Evolutionary conservation across 2,888 invertebrate genomes (phyloP).

Genomic region (Xylophagus ater): DNA sequence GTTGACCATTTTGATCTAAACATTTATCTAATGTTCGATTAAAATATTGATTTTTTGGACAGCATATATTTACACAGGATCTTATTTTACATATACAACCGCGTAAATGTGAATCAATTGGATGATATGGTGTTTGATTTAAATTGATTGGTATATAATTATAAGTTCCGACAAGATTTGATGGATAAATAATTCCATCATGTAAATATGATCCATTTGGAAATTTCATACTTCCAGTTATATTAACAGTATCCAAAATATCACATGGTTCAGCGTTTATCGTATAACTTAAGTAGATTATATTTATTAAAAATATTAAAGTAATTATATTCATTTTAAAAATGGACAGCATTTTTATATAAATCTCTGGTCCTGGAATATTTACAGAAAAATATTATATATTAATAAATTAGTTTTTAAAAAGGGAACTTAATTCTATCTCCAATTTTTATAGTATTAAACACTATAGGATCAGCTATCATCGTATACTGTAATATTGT

Average conservation of each 20-base stretch:
- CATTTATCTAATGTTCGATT: neutral
- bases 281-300: no score
- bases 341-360: no score
- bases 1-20: neutral
- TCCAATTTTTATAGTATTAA: no score
- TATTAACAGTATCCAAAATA: slow-evolving; percentile 24
- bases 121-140: slow-evolving; percentile 22
- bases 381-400: no score
- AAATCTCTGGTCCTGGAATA: no score
- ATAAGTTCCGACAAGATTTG: slow-evolving; percentile 18
- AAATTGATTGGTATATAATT: slow-evolving; percentile 26
- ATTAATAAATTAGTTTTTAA: no score
- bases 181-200: slow-evolving; percentile 22
- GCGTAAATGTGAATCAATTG: slow-evolving; percentile 23
- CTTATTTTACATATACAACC: slow-evolving; percentile 27
- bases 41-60: slow-evolving; percentile 12
- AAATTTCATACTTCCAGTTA: slow-evolving; percentile 16
- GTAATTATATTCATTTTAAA: no score
- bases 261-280: slow-evolving; percentile 22
- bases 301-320: no score
- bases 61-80: slow-evolving; percentile 26
- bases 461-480: no score
- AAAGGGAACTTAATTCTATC: no score
- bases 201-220: slow-evolving; percentile 23
- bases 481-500: no score